phyloP scores from a whole-genome alignment of 1,140 invertebrate species.

The Gonioctena quinquepunctata region DNA sequence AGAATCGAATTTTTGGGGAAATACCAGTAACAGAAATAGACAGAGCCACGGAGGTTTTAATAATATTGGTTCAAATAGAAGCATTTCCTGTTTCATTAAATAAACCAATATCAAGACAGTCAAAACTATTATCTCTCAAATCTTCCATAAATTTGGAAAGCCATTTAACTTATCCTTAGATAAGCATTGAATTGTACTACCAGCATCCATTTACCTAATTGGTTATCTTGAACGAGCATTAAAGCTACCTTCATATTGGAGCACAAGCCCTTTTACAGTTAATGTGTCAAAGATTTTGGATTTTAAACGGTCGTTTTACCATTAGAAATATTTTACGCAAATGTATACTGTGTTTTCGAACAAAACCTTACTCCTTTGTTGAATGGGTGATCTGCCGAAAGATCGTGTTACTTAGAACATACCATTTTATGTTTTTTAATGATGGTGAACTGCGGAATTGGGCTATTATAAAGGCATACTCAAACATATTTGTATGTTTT shows the following conservation, averaged over 20 bases:
- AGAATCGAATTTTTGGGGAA: background rate
- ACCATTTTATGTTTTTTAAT: constrained; percentile 50
- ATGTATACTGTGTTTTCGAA: constrained; percentile 30
- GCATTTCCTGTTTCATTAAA: background rate
- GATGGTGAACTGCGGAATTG: constrained; percentile 40
- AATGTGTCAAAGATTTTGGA: constrained; percentile 14
- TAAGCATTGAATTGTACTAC: constrained; percentile 12
- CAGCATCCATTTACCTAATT: background rate
- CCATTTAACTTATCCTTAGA: background rate
- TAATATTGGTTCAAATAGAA: background rate
- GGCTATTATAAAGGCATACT: constrained; percentile 50
- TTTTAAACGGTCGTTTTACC: constrained; percentile 25
- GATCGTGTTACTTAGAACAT: constrained; percentile 21
- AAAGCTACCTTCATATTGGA: constrained; percentile 3
- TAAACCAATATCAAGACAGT: background rate
- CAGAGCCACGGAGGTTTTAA: background rate
- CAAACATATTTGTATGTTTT: constrained; percentile 55
- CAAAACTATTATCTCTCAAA: background rate
- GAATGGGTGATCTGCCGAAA: constrained; percentile 8
- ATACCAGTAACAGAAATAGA: background rate
- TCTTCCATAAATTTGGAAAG: background rate
- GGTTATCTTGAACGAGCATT: background rate
- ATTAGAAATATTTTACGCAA: background rate
- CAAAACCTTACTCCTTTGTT: background rate
- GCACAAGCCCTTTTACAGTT: background rate